Base-by-base conservation (phyloP, 2,113 vertebrate species). In the Myotis lucifugus region DNA sequence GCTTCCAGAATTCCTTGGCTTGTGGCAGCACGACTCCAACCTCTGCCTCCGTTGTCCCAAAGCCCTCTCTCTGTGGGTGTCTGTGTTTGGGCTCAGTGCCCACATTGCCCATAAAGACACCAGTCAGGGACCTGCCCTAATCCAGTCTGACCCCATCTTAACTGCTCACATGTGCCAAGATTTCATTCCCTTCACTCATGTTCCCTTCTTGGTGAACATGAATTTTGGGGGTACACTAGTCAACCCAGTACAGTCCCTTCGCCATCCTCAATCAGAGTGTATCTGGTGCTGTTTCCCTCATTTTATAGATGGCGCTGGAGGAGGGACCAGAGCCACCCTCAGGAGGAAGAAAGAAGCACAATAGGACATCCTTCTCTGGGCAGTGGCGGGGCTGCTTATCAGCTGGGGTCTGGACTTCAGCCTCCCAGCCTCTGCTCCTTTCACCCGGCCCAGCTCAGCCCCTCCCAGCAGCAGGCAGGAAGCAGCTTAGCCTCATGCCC, bases 281-380 rank as follows among this genome's bases (percentile, higher is more conserved):
- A 78, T 34, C n/a, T n/a, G n/a, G n/a, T n/a, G n/a, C n/a, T n/a
- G n/a, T n/a, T n/a, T n/a, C 6, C 25, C 37, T 37, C 76, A 19
- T 69, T 79, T 83, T 48, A 91, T 46, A 59, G 9, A 50, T 17
- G 74, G 69, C 2, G 9, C 69, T 52, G n/a, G 46, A 61, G 59
- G 17, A 78, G 48, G 18, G 48, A 8, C 48, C 0, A 14, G 50
- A 69, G 72, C 32, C 1, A 0, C 7, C 3, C 27, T 67, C 18
- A 8, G 0, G 25, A 78, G 70, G 54, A 91, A 96, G 88, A 73
- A 78, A 88, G 85, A 91, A 90, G 61, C 37, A 40, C 34, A 74
- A 76, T 4, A 94, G 87, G 92, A 96, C 97, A 81, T 86, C 93
- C 54, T 84, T 77, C 81, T 32, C 4, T 1, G 93, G 86, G 79